phyloP scores from a whole-genome alignment of 2,797 vertebrate species.

The Muraenolepis orangiensis region DNA sequence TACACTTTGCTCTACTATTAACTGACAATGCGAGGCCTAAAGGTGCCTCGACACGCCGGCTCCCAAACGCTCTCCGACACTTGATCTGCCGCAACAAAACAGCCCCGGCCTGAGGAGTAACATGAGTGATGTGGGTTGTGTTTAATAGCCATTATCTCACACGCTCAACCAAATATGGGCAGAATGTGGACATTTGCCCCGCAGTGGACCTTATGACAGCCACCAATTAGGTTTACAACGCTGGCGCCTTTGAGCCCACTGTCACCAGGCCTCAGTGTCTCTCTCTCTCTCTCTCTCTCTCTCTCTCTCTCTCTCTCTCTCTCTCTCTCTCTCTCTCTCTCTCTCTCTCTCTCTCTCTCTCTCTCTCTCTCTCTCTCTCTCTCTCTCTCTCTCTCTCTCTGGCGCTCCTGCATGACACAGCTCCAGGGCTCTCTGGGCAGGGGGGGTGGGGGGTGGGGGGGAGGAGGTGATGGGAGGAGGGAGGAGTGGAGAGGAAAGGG shows the following conservation, averaged over 20 bases:
- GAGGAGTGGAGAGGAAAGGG: constrained; percentile 42
- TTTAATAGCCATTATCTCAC: neutral
- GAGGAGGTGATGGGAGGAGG: constrained; percentile 46
- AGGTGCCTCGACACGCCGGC: neutral
- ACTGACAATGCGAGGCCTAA: constrained; percentile 6
- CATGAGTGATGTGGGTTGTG: neutral
- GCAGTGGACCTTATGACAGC: constrained; percentile 63
- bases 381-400: constrained; percentile 56
- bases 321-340: no score
- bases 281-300: constrained; percentile 58
- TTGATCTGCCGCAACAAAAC: neutral
- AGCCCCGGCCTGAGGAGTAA: neutral
- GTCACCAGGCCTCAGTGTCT: constrained; percentile 56
- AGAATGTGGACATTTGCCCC: constrained; percentile 63
- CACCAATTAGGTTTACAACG: constrained; percentile 55
- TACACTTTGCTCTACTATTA: neutral
- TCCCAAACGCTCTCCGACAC: constrained; percentile 7
- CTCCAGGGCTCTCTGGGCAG: constrained; percentile 58
- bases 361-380: constrained; percentile 42
- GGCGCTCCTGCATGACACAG: constrained; percentile 60
- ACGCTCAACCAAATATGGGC: constrained; percentile 20
- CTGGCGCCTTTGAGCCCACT: constrained; percentile 59
- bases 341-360: constrained; percentile 42
- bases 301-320: no score
- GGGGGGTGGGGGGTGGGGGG: constrained; percentile 29